These are phyloP conservation scores for Drosophila recens DNA, from an alignment of 2,888 invertebrate species.

Conservation along the genomic window DNA sequence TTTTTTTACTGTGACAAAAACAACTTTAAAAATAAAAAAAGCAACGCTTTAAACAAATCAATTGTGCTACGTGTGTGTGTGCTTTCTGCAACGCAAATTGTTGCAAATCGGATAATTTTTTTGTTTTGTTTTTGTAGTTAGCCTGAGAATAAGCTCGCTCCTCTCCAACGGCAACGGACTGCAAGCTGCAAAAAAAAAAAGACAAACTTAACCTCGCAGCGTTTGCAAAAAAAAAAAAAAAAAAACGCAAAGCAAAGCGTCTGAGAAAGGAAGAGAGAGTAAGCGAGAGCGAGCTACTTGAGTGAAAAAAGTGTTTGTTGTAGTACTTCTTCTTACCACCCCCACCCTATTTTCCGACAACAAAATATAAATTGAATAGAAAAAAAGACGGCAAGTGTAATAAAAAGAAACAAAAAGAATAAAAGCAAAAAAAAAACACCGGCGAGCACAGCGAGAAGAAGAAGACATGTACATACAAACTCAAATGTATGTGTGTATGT, in stretches of 20 bases:
- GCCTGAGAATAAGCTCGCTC: constrained; percentile 34
- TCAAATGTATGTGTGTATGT: constrained; percentile 20
- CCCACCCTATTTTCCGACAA: constrained; percentile 4
- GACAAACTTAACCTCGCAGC: constrained; percentile 76
- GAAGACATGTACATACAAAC: constrained; percentile 19
- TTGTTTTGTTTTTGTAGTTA: constrained; percentile 54
- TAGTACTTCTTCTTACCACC: constrained; percentile 26
- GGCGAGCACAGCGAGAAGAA: constrained; percentile 41
- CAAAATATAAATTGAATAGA: constrained; percentile 22
- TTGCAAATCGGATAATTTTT: constrained; percentile 53
- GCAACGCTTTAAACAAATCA: constrained; percentile 5
- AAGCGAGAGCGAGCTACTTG: constrained; percentile 34
- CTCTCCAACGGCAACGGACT: constrained; percentile 44
- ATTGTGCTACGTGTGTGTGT: constrained; percentile 48
- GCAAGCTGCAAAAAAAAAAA: constrained; percentile 50
- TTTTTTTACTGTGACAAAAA: constrained; percentile 74
- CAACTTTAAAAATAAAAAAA: constrained; percentile 46
- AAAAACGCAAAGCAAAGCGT: constrained; percentile 48
- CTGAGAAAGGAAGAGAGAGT: constrained; percentile 27
- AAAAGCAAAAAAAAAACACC: constrained; percentile 17
- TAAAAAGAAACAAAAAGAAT: constrained; percentile 9
- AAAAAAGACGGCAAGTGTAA: constrained; percentile 36
- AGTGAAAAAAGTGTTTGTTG: constrained; percentile 59
- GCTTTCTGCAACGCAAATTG: constrained; percentile 44
- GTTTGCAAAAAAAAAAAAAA: constrained; percentile 52